Evolutionary conservation across 2,888 invertebrate genomes (phyloP).

Genomic region (Iselma pallidipennis): DNA sequence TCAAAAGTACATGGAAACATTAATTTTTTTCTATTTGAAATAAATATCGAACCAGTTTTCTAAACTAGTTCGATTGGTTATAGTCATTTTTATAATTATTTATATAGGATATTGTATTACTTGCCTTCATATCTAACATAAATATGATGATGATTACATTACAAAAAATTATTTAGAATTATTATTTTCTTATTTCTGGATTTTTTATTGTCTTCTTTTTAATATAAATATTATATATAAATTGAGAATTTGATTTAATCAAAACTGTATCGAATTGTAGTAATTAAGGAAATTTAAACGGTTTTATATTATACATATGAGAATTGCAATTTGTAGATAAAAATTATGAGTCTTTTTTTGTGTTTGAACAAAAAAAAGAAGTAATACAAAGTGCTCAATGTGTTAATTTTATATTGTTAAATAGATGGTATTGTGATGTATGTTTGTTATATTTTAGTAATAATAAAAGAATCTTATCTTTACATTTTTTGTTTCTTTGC

Average conservation of each 20-base stretch:
- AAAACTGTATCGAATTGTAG: slow-evolving; percentile 14
- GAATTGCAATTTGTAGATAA: not conserved
- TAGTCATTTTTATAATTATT: slow-evolving; percentile 32
- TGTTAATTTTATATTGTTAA: slow-evolving; percentile 44
- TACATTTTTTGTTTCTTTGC: too few relatives aligned
- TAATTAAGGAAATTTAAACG: slow-evolving; percentile 6
- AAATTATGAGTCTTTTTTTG: slow-evolving; percentile 11
- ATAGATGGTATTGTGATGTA: slow-evolving; percentile 50
- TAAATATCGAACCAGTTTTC: not conserved
- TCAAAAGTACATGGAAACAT: slow-evolving; percentile 5
- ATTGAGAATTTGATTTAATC: slow-evolving; percentile 9
- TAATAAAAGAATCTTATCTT: slow-evolving; percentile 4
- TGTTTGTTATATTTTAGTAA: slow-evolving; percentile 36
- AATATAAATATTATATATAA: not conserved
- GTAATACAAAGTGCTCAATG: slow-evolving; percentile 44
- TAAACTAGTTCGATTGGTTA: slow-evolving; percentile 21
- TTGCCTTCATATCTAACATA: slow-evolving; percentile 23
- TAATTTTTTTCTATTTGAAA: not conserved
- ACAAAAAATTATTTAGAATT: not conserved
- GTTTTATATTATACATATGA: slow-evolving; percentile 2
- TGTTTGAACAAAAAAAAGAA: not conserved
- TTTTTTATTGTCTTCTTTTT: slow-evolving; percentile 20
- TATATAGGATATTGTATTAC: slow-evolving; percentile 28
- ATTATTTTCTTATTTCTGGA: slow-evolving; percentile 10
- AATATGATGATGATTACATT: not conserved